Conservation (phyloP, 2,113 vertebrate species). For the Scophthalmus maximus region DNA sequence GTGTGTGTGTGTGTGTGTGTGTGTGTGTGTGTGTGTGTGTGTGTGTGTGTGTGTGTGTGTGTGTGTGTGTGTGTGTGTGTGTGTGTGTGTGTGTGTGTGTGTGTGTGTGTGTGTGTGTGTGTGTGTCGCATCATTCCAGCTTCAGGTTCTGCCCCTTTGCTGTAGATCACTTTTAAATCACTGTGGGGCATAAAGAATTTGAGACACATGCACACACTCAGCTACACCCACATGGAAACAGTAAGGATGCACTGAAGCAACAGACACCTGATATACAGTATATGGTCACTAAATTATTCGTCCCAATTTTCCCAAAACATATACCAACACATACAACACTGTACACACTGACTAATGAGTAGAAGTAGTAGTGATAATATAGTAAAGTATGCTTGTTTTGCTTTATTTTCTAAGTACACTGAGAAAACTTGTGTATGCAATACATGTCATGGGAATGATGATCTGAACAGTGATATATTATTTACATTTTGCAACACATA, state of each 20-base stretch:
- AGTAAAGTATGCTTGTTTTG: too few species aligned
- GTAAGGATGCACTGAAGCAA: background rate
- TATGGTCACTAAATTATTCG: background rate
- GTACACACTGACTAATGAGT: too few species aligned
- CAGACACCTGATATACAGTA: background rate
- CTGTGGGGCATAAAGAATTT: conserved; percentile 43
- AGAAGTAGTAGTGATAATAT: too few species aligned
- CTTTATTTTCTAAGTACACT: background rate
- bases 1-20: conserved; percentile 34
- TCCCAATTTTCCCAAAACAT: too few species aligned
- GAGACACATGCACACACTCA: conserved; percentile 25
- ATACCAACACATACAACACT: too few species aligned
- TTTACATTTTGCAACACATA: background rate
- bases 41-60: too few species aligned
- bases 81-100: conserved; percentile 50
- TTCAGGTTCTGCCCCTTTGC: conserved; percentile 70
- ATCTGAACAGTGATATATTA: background rate
- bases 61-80: conserved; percentile 64
- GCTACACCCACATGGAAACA: background rate
- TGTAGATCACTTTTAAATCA: conserved; percentile 61
- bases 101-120: conserved; percentile 27
- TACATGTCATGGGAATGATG: background rate
- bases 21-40: too few species aligned
- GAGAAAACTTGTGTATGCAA: too few species aligned
- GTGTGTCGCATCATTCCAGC: conserved; percentile 30